A percentile compares a stretch with the other conserved stretches of the same genome.
These are phyloP conservation scores for Bemisia tabaci DNA, from an alignment of 1,140 invertebrate species.

Conservation along the genomic window DNA sequence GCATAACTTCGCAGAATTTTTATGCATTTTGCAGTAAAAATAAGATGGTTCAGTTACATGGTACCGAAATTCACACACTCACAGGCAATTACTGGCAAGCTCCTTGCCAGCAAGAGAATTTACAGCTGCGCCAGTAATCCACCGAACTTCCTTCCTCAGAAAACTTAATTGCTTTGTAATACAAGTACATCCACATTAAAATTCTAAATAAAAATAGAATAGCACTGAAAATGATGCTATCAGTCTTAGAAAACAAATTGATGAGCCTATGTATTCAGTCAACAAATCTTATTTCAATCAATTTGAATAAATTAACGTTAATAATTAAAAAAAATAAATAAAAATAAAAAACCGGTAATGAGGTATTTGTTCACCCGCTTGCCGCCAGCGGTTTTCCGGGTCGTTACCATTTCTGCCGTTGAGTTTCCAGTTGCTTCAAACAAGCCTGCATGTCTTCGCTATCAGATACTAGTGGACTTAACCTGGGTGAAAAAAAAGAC, in stretches of 20 bases:
- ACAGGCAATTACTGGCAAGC: too few relatives aligned
- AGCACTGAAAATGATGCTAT: not conserved
- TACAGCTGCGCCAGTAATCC: too few relatives aligned
- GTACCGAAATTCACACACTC: too few relatives aligned
- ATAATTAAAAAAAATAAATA: not conserved
- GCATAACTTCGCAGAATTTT: too few relatives aligned
- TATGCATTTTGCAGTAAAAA: too few relatives aligned
- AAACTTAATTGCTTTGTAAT: too few relatives aligned
- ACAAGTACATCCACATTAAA: too few relatives aligned
- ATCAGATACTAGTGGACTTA: constrained; percentile 20
- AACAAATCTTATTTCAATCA: not conserved
- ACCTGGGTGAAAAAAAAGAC: constrained; percentile 18
- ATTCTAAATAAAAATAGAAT: not conserved
- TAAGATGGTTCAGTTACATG: too few relatives aligned
- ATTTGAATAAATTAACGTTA: not conserved
- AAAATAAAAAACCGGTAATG: not conserved
- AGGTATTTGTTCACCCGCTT: not conserved
- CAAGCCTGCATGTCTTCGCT: constrained; percentile 26
- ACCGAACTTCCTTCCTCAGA: too few relatives aligned
- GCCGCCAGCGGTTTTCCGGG: not conserved
- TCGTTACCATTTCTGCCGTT: not conserved
- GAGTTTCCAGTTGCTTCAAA: constrained; percentile 21
- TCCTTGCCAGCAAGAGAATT: too few relatives aligned
- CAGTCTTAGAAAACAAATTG: not conserved
- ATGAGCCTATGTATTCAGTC: not conserved